These are phyloP conservation scores for Puntigrus tetrazona DNA, from an alignment of 2,113 vertebrate species.

Conservation along the genomic window DNA sequence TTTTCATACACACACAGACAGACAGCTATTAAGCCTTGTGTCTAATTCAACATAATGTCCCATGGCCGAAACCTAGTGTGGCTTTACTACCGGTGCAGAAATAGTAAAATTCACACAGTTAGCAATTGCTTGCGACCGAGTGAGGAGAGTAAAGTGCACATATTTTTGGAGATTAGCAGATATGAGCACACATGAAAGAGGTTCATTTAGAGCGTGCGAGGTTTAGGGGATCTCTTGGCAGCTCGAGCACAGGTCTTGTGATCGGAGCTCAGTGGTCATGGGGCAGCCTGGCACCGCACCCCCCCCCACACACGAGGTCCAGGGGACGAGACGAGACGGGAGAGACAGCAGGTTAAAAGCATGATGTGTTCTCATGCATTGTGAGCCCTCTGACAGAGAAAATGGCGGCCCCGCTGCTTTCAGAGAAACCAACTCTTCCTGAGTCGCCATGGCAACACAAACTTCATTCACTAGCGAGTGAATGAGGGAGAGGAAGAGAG, in stretches of 20 bases:
- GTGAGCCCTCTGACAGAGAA: constrained; percentile 60
- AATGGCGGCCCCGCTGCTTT: constrained; percentile 74
- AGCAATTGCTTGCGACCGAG: too few species aligned
- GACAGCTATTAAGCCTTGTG: neutral
- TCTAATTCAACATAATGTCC: neutral
- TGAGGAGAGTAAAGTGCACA: constrained; percentile 55
- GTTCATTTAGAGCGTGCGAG: constrained; percentile 30
- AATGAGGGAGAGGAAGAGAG: constrained; percentile 61
- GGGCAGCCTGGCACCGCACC: constrained; percentile 26
- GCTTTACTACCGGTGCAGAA: neutral
- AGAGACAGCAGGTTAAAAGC: constrained; percentile 38
- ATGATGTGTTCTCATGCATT: constrained; percentile 16
- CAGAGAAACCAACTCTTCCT: constrained; percentile 69
- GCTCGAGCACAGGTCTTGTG: constrained; percentile 68
- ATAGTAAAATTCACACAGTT: neutral
- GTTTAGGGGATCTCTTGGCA: constrained; percentile 64
- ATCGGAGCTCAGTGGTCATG: constrained; percentile 60
- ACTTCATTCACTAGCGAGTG: constrained; percentile 70
- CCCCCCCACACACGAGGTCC: constrained; percentile 5
- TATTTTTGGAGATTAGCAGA: constrained; percentile 70
- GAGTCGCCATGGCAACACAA: constrained; percentile 77
- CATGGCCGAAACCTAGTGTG: neutral
- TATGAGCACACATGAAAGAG: constrained; percentile 44
- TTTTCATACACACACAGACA: neutral
- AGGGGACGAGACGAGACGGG: neutral